These are phyloP conservation scores for Megalops atlanticus DNA, from an alignment of 2,113 vertebrate genomes.

Conservation along the genomic window DNA sequence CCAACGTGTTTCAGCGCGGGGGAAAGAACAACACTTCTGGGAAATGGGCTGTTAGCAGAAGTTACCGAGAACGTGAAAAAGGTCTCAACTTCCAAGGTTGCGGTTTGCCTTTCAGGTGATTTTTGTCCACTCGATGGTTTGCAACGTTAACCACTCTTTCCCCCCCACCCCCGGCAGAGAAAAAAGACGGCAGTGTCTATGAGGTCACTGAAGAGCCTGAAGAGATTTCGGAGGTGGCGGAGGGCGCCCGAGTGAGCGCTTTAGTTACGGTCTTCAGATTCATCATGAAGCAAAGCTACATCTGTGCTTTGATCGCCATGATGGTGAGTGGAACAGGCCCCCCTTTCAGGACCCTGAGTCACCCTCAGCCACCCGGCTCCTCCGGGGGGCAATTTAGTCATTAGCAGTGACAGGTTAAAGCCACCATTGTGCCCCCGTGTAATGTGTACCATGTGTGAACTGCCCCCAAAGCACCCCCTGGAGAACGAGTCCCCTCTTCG, in stretches of 20 bases:
- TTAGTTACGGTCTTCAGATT: constrained; percentile 90
- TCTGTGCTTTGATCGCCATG: constrained; percentile 90
- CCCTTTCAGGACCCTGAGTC: neutral
- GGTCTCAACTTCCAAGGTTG: constrained; percentile 23
- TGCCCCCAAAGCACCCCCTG: neutral
- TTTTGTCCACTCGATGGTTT: constrained; percentile 22
- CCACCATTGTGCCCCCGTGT: constrained; percentile 10
- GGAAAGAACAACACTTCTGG: constrained; percentile 17
- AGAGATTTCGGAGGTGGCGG: constrained; percentile 57
- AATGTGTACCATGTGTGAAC: constrained; percentile 27
- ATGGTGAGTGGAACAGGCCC: constrained; percentile 52
- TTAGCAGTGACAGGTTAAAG: constrained; percentile 24
- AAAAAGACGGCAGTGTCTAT: constrained; percentile 59
- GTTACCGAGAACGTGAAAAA: neutral
- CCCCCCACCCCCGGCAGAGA: constrained; percentile 53
- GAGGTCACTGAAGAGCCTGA: constrained; percentile 71
- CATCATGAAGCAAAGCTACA: constrained; percentile 98
- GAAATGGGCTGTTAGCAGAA: constrained; percentile 21
- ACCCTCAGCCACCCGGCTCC: neutral
- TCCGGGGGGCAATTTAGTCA: constrained; percentile 21
- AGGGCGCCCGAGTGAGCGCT: constrained; percentile 73
- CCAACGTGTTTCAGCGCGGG: neutral
- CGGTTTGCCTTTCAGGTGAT: constrained; percentile 31
- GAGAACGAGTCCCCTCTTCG: neutral
- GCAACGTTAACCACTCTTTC: neutral